Percentiles rank a stretch among this genome's conserved stretches.
These are phyloP conservation scores for Lepus timidus DNA, from an alignment of 2,113 vertebrate genomes.

Conservation along the genomic window DNA sequence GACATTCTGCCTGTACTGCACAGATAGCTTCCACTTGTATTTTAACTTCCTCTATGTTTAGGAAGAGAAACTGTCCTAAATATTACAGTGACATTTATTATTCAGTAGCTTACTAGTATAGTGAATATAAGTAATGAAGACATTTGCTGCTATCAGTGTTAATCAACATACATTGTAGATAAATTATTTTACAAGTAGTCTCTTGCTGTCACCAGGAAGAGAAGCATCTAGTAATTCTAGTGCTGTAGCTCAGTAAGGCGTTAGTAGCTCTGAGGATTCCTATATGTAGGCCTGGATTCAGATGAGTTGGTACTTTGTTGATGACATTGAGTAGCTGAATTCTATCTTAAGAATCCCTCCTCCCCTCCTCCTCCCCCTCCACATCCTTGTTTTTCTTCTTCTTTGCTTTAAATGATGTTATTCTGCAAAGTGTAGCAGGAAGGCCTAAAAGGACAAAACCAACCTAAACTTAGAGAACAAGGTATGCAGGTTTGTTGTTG, in stretches of 20 bases:
- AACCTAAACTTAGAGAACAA: not conserved
- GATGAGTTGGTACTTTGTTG: not conserved
- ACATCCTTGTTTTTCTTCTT: not conserved
- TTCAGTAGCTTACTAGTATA: not conserved
- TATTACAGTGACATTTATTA: not conserved
- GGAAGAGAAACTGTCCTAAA: not conserved
- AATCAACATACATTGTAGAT: not conserved
- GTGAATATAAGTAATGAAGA: rapidly evolving
- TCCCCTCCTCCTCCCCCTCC: too few species aligned
- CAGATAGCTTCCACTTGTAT: not conserved
- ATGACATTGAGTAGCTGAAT: not conserved
- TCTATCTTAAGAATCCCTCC: not conserved
- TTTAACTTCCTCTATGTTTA: not conserved
- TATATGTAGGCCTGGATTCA: not conserved
- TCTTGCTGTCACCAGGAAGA: not conserved
- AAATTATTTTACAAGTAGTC: not conserved
- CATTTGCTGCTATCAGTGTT: not conserved
- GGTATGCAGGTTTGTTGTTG: not conserved
- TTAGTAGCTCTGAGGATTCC: not conserved
- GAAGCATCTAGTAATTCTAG: not conserved
- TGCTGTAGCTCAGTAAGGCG: not conserved
- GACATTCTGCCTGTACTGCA: rapidly evolving
- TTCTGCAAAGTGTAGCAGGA: not conserved
- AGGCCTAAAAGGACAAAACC: not conserved
- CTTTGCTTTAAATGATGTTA: not conserved